Evolutionary conservation across 2,113 vertebrate species (phyloP).

Genomic region (Terrapene triunguis): DNA sequence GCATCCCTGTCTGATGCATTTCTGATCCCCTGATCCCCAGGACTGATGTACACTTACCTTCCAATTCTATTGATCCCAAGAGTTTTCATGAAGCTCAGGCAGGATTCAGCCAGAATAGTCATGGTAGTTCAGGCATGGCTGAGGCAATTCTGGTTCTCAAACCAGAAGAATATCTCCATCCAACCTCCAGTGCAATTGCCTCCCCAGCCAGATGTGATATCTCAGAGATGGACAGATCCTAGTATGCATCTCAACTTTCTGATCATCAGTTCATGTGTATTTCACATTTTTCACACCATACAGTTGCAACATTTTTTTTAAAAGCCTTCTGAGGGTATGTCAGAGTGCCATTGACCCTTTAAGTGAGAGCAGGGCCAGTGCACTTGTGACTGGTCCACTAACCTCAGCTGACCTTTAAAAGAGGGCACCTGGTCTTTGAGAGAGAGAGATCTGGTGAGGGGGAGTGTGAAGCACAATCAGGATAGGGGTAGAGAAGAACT

Average conservation of each 20-base stretch:
- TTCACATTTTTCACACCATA: neutral
- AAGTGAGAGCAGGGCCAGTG: no score
- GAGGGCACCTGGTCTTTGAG: no score
- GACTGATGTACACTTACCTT: neutral
- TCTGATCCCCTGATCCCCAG: no score
- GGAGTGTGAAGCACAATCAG: no score
- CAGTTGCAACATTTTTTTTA: neutral
- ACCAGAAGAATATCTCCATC: neutral
- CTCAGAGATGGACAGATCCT: neutral
- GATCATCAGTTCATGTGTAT: no score
- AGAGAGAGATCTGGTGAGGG: no score
- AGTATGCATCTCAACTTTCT: neutral
- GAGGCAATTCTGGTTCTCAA: neutral
- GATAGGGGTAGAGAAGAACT: no score
- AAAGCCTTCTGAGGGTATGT: neutral
- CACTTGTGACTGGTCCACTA: no score
- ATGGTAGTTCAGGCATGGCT: neutral
- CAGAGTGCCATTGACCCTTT: no score
- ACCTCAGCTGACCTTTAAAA: no score
- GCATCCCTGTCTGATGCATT: no score
- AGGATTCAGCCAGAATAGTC: fast-evolving
- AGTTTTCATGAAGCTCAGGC: fast-evolving
- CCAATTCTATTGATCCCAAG: fast-evolving
- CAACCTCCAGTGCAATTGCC: neutral
- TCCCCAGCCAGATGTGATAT: neutral